A percentile compares a stretch with the other conserved stretches of the same genome.
phyloP scores from a whole-genome alignment of 2,888 invertebrate genomes.

The Chymomyza amoena region DNA sequence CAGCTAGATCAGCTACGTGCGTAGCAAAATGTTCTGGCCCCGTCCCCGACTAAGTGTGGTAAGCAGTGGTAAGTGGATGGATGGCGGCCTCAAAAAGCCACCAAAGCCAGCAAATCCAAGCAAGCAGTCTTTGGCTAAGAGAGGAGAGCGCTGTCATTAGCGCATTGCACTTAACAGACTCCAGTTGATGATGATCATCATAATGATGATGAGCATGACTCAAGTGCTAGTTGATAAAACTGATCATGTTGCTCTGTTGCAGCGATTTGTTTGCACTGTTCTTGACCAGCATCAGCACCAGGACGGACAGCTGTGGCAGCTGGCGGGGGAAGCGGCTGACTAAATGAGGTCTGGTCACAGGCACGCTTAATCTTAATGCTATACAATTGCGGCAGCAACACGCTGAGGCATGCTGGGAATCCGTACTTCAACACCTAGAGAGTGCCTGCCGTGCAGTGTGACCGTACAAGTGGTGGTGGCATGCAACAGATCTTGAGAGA shows the following conservation, averaged over 20 bases:
- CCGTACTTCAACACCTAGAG: not conserved
- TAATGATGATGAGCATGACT: not conserved
- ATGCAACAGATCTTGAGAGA: no score
- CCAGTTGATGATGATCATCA: not conserved
- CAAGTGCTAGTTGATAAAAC: not conserved
- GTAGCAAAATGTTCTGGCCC: conserved; percentile 15
- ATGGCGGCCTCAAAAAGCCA: not conserved
- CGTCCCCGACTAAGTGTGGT: not conserved
- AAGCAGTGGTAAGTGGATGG: not conserved
- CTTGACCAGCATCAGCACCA: not conserved
- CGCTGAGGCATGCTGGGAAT: not conserved
- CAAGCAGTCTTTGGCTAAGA: no score
- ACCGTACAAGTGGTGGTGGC: no score
- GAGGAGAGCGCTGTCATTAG: not conserved
- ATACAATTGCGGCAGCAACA: not conserved
- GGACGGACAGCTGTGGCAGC: no score
- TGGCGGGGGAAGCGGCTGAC: not conserved
- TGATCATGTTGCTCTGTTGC: not conserved
- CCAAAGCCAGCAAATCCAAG: not conserved
- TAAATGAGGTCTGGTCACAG: not conserved
- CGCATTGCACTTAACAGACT: not conserved
- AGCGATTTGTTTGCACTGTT: not conserved
- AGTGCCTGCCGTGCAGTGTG: not conserved
- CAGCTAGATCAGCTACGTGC: conserved; percentile 43
- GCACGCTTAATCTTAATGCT: not conserved